A percentile compares a stretch with the other conserved stretches of the same genome.
These are phyloP conservation scores for Pardalotus punctatus DNA, from an alignment of 2,113 vertebrate genomes.

Conservation along the genomic window DNA sequence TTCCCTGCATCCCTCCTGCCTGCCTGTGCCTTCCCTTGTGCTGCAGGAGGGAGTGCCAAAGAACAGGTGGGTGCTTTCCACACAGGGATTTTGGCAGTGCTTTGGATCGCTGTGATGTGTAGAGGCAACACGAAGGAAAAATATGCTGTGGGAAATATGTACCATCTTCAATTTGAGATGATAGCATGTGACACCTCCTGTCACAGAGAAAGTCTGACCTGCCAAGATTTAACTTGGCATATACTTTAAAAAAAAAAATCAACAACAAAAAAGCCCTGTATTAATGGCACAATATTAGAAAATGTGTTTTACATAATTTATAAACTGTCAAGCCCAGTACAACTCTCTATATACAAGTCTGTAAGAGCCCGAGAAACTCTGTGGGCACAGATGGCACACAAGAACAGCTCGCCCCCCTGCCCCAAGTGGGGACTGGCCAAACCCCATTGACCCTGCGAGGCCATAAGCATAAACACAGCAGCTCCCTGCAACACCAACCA, in stretches of 20 bases:
- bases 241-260: too few species aligned
- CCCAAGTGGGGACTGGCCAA: background rate
- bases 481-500: background rate
- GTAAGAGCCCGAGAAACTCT: background rate
- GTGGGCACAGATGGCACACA: background rate
- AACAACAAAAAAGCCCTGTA: too few species aligned
- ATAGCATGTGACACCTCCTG: fast-evolving
- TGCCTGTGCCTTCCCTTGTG: background rate
- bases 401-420: fast-evolving
- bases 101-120: background rate
- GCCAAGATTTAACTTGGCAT: background rate
- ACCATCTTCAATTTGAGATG: background rate
- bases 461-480: background rate
- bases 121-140: background rate
- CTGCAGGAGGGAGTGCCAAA: background rate
- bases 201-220: background rate
- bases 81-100: background rate
- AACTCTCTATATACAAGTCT: background rate
- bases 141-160: fast-evolving
- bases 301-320: background rate
- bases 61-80: background rate
- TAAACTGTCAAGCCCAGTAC: background rate
- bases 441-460: background rate
- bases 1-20: background rate
- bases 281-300: background rate